Conservation (phyloP, 1,140 invertebrate genomes). For the Cotesia glomerata region DNA sequence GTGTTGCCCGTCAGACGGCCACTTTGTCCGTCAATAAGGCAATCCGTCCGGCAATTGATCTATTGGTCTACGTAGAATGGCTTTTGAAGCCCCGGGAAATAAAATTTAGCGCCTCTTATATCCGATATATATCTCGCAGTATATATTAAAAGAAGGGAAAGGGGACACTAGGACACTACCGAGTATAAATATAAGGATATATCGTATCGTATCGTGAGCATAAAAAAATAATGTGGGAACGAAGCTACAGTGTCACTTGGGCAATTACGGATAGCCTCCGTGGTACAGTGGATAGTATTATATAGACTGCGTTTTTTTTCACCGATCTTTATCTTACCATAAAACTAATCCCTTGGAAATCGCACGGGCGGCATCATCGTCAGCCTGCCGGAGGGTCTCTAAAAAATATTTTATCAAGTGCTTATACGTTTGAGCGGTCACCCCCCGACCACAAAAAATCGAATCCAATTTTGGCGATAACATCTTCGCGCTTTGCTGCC, state of each 20-base stretch:
- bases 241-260: conserved; percentile 10
- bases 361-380: conserved; percentile 33
- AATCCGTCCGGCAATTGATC: conserved; percentile 61
- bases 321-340: conserved; percentile 58
- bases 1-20: conserved; percentile 31
- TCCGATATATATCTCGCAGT: neutral
- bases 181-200: neutral
- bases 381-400: conserved; percentile 38
- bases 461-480: conserved; percentile 64
- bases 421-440: conserved; percentile 63
- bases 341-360: conserved; percentile 55
- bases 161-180: neutral
- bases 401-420: conserved; percentile 64
- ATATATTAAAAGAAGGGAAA: conserved; percentile 3
- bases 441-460: conserved; percentile 45
- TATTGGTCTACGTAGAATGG: conserved; percentile 51
- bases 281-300: neutral
- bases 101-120: conserved; percentile 28
- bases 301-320: conserved; percentile 16
- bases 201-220: neutral
- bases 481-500: conserved; percentile 51
- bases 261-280: conserved; percentile 11
- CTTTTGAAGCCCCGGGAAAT: conserved; percentile 42
- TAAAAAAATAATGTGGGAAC: conserved; percentile 13
- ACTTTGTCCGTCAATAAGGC: conserved; percentile 60